Base-by-base conservation (phyloP, 1,140 invertebrate species). In the Diabrotica virgifera region DNA sequence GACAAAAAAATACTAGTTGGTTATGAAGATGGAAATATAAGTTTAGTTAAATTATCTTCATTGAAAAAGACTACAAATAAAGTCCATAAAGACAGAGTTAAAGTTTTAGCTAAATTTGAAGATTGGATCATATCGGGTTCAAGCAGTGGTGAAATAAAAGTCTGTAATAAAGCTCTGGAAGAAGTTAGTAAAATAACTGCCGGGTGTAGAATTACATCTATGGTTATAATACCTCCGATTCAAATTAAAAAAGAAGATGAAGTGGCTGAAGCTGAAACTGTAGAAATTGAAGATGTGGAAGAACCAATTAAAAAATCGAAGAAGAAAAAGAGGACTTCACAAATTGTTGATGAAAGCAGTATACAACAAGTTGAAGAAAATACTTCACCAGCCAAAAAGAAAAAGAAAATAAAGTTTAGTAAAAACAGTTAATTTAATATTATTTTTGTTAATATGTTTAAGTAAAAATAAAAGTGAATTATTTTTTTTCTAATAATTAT, bases 101-200 rank as follows among this genome's bases (percentile, higher is more conserved):
- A 91, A 79, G 85, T 84, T 76, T 79, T 92, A 36, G 76, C 80
- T 64, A 80, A 78, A 67, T 79, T 80, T 67, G 71, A 79, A 12
- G 77, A 79, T 12, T 79, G 65, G 36, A 72, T 80, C 52, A 78
- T 71, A 5, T 85, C 88, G 24, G 86, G 83, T 13, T 89, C 89
- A 2, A 94, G 90, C 80, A 84, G 86, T 52, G 92, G 92, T 0
- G 85, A 89, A 76, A 84, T 95, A 50, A 93, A 92, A 81, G 71
- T 93, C 0, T 95, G 91, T 91, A 82, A 82, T 54, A 78, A 78
- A 62, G 78, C 73, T 11, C 73, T 90, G 36, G 77, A 74, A 64
- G 78, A 83, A 74, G 73, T 87, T 62, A 79, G 79, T 56, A 78
- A 76, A 55, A 69, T 73, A 36, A 84, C 82, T 75, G 83, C 84